Conservation (phyloP, 2,113 vertebrate genomes). For the Phalacrocorax brasilianus region DNA sequence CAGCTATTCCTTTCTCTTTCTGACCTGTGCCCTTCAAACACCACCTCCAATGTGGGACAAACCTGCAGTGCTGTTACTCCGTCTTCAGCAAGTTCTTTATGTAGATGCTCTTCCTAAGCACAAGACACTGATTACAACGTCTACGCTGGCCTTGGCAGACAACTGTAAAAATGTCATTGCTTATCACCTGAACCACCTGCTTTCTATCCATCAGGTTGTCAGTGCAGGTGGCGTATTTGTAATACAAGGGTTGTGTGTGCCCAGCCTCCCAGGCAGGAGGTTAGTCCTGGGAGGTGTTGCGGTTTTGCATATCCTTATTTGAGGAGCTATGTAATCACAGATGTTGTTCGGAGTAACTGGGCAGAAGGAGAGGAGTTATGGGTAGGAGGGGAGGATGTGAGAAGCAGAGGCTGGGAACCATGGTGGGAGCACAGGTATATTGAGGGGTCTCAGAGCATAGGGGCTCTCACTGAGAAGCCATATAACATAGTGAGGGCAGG, state of each 20-base stretch:
- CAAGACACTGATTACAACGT: neutral
- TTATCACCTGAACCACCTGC: neutral
- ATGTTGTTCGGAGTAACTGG: rapidly evolving
- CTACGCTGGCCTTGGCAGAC: neutral
- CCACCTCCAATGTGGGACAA: neutral
- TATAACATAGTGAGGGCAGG: neutral
- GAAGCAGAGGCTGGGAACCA: neutral
- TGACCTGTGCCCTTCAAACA: neutral
- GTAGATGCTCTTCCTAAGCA: neutral
- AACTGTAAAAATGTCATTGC: neutral
- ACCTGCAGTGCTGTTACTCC: neutral
- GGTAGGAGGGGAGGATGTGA: neutral
- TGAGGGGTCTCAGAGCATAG: no score
- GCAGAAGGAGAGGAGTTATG: neutral
- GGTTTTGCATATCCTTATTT: neutral
- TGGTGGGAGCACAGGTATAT: neutral
- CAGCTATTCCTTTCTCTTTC: neutral
- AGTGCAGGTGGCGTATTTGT: rapidly evolving
- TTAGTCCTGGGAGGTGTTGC: neutral
- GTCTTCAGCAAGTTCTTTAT: neutral
- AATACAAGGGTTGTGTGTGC: rapidly evolving
- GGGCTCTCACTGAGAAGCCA: no score
- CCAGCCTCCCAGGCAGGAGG: neutral
- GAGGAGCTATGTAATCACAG: neutral
- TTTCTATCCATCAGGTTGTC: neutral